Evolutionary conservation across 2,888 invertebrate species (phyloP), one percentile per base, ranked within the genome.

Genomic region (Notodonta ziczac): DNA sequence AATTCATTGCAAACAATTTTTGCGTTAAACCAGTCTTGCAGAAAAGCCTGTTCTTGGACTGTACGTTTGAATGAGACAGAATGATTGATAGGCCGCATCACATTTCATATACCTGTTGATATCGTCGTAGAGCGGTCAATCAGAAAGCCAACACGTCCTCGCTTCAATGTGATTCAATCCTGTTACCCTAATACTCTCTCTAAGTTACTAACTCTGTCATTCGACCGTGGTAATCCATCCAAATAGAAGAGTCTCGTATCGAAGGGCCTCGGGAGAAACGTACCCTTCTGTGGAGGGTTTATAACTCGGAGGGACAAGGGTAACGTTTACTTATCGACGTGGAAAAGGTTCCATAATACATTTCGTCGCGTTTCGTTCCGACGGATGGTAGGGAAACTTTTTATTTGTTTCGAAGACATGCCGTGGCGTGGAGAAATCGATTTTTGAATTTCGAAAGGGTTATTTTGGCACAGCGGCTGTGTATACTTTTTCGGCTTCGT

Each of bases 251-350:
- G 65, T 56, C 54, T 75, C 64, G 66, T 64, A 71, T 73, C 66
- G 69, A 66, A 74, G 74, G 71, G 74, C 69, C 74, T 66, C 67
- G 55, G 75, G 72, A 80, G 84, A 86, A 86, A 86, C 81, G 81
- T 81, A 76, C 81, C 79, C 81, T 82, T 77, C 76, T 71, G 64
- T 72, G 66, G 81, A 84, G 86, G 86, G 88, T 86, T 85, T 85
- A 87, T 87, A 88, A 86, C 85, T 90, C 83, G 80, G 65, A 73
- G 81, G 81, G 86, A 89, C 88, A 86, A 83, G 87, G 88, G 88
- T 86, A 88, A 87, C 88, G 87, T 91, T 91, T 90, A 89, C 90
- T 91, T 91, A 90, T 90, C 88, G 90, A 86, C 85, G 86, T 84
- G 87, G 86, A 89, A 91, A 87, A 87, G 87, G 87, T 86, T 82